Evolutionary conservation across 2,113 vertebrate species (phyloP), one percentile per base, ranked within the genome.

Genomic region (Nesoenas mayeri): DNA sequence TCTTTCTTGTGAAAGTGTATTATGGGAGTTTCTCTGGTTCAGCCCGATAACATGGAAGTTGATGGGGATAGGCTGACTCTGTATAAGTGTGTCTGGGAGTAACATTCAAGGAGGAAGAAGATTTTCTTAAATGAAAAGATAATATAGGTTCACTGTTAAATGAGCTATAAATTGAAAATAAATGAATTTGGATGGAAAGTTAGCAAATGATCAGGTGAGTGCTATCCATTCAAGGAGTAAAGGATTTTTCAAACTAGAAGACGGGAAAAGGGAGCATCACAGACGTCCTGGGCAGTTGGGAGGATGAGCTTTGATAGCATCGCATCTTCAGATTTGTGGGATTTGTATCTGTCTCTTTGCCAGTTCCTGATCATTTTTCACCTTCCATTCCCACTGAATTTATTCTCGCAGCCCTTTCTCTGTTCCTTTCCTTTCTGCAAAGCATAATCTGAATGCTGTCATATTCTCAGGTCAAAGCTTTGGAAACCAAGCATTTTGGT

Each of bases 281-380:
- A 15, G 15, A 1, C 0, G 4, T 38, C 74, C 54, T 18, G 66
- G 25, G 13, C 24, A 4, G 44, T 0, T 9, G n/a, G 15, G 75
- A 60, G 51, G 36, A 1, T 0, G 61, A 67, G 84, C 60, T 91
- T 29, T 15, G 24, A 7, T 48, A 69, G 50, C 78, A 6, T 75
- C 88, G 42, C n/a, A 0, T 48, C 66, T 7, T 8, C 18, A 0
- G 7, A 0, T 24, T 53, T 0, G 1, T 61, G 58, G 44, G 25
- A 15, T 56, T 69, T 58, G 32, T 14, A 7, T 32, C 51, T 85
- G 32, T 16, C 5, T 9, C 56, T 74, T 44, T 66, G 44, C 77
- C 31, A 34, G 17, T 3, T 64, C 70, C 69, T 40, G 15, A 10
- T 17, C 4, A 1, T 17, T 83, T 48, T 22, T 64, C 82, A 44